Evolutionary conservation across 2,797 vertebrate species (phyloP), one percentile per base, ranked within the genome.

Genomic region (Champsocephalus esox): DNA sequence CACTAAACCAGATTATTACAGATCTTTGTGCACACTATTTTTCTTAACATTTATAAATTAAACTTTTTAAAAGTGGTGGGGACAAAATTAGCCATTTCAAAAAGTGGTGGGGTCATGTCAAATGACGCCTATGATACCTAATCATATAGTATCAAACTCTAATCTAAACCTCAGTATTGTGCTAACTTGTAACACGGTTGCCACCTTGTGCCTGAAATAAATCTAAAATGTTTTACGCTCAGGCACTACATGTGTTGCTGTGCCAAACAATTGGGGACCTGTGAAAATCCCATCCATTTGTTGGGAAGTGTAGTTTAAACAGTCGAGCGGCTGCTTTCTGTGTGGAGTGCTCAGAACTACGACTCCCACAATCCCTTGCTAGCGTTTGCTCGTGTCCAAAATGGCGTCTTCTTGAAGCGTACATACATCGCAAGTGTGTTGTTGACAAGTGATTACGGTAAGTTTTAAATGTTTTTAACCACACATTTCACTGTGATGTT

Each of bases 321-420:
- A 1, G 1, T 9, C 0, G 1, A 5, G 34, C 3, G 0, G 1
- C 16, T 13, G 2, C 0, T 17, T 0, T 16, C 5, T 24, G n/a
- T 2, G 1, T 0, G 0, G 0, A 16, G 0, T 5, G 0, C 1
- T 12, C 13, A 3, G 28, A 7, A 94, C 93, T 92, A 90, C 94
- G 66, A 59, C 2, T 91, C 89, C 94, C 93, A 93, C 2, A 87
- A 76, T 1, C 11, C 75, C 5, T 61, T 64, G 59, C 59, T 8
- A 1, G 4, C 5, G 34, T 5, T 13, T 24, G 74, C 77, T 84
- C 79, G 51, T 81, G 67, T 77, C 2, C 54, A 38, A 38, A 9
- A 94, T 95, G 94, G 92, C 87, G 90, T 90, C 89, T 78, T 75
- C 70, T 79, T 95, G 74, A 93, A 93, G 84, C 94, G 94, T 77